Percentiles rank a stretch among this genome's conserved stretches.
Evolutionary conservation across 2,888 invertebrate species (phyloP).

Genomic region (Cosmia trapezina): DNA sequence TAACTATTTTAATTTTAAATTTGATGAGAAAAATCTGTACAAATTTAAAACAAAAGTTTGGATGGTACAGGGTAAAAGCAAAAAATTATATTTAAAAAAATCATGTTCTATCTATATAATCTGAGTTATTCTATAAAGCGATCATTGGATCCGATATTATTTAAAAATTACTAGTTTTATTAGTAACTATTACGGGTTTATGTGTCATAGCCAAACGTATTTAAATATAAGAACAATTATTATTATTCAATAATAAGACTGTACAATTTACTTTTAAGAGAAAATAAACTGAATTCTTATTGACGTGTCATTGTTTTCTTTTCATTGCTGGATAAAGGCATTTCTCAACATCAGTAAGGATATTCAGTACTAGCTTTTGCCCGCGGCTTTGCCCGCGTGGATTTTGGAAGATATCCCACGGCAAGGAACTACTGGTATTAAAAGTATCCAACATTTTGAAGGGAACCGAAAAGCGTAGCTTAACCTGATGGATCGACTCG

Average conservation of each 20-base stretch:
- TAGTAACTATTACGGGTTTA: constrained; percentile 73
- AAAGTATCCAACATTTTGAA: too few species aligned
- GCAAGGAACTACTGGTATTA: too few species aligned
- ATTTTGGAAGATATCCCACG: too few species aligned
- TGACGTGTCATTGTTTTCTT: constrained; percentile 10
- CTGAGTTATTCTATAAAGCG: constrained; percentile 20
- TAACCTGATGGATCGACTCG: too few species aligned
- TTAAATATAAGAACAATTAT: constrained; percentile 38
- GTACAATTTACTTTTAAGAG: constrained; percentile 64
- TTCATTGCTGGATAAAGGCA: not conserved
- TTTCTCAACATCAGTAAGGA: not conserved
- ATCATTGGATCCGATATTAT: constrained; percentile 2
- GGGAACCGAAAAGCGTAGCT: too few species aligned
- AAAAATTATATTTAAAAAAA: constrained; percentile 2
- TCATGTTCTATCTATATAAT: not conserved
- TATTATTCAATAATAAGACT: constrained; percentile 70
- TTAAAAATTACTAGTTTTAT: constrained; percentile 37
- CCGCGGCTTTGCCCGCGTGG: too few species aligned
- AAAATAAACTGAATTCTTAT: constrained; percentile 50
- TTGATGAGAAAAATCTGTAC: constrained; percentile 59
- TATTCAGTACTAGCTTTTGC: not conserved
- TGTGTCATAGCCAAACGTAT: constrained; percentile 73
- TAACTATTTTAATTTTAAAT: constrained; percentile 40
- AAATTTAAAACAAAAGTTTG: constrained; percentile 65
- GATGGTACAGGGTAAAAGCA: constrained; percentile 75